Evolutionary conservation across 2,113 vertebrate species (phyloP), one percentile per base, ranked within the genome.

Genomic region (Raja brachyura): DNA sequence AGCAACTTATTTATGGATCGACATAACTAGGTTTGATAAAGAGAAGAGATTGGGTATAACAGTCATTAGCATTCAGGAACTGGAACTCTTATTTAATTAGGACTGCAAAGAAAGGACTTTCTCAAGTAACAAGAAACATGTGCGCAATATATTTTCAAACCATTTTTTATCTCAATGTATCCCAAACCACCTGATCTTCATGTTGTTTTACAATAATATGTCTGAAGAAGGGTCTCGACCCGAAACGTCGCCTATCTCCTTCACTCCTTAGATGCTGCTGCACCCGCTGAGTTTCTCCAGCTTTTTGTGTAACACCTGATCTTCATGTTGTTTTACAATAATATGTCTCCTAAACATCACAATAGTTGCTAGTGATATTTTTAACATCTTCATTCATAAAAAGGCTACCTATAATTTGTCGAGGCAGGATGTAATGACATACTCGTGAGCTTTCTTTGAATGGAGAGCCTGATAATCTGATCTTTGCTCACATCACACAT

Each of bases 51-150:
- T 73, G 90, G 39, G 68, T 73, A 13, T 16, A 92, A 20, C 20
- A 73, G 28, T 48, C 14, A 83, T 83, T 83, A 83, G 79, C 31
- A 68, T 33, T 90, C 39, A 20, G 33, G 66, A 92, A 92, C 39
- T 92, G 22, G 90, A 73, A 92, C 68, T 92, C 73, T 16, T 31
- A 92, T 54, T 25, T 48, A 92, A 73, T 73, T 74, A 92, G 54
- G 22, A 70, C 33, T 14, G 9, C 39, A 54, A 39, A 90, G 54
- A 68, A 39, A 73, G 68, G 66, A 73, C 33, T 48, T 92, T 73
- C 68, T 92, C 39, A 92, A 48, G 20, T 74, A 48, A 28, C 39
- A 10, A 39, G 33, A 90, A 90, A 70, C 88, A 92, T 54, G 39
- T 54, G 33, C 3, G 9, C 7, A 48, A 13, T 73, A 48, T 1